Evolutionary conservation across 92 coral and sea anemone genomes (phyloP), one percentile per base, ranked within the genome.

Genomic region (Umimayanthus kanabou): DNA sequence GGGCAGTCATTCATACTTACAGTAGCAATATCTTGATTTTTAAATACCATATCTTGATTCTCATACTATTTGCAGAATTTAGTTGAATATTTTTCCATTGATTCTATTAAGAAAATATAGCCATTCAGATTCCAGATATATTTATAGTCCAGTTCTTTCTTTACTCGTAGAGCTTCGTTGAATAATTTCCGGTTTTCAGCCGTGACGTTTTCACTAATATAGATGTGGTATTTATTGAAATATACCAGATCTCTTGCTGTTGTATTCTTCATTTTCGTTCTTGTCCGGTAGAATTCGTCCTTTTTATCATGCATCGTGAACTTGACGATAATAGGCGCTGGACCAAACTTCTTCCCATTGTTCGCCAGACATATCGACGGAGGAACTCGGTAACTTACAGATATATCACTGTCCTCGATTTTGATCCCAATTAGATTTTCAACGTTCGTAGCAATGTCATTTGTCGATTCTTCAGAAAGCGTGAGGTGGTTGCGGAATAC

Each of bases 171-270:
- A 76, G 87, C 81, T 80, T 70, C 84, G 57, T 82, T 80, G 90
- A 86, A 87, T 28, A 90, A 76, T 57, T 86, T 71, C 84, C 87
- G 88, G 80, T 87, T 87, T 82, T 87, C 83, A 26, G 83, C 80
- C n/a, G 88, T 90, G 47, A 90, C 61, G 79, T 88, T 90, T 81
- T 90, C 92, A 80, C 69, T 86, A 43, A 80, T 74, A 55, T 78
- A 85, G 39, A 90, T 90, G 80, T 78, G 72, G 76, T 85, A 77
- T 7, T 39, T 39, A 16, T 4, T 74, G 14, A 20, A 50, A 16
- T 74, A 53, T 74, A 53, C 49, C 79, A 37, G 79, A 58, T 79
- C 92, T 73, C 37, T 89, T 89, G 47, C 85, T 75, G 92, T 85
- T 55, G 77, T 39, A 18, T 42, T 29, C 84, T 89, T 89, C 76